These are phyloP conservation scores for Venturia canescens DNA, from an alignment of 1,140 invertebrate species.

Conservation along the genomic window DNA sequence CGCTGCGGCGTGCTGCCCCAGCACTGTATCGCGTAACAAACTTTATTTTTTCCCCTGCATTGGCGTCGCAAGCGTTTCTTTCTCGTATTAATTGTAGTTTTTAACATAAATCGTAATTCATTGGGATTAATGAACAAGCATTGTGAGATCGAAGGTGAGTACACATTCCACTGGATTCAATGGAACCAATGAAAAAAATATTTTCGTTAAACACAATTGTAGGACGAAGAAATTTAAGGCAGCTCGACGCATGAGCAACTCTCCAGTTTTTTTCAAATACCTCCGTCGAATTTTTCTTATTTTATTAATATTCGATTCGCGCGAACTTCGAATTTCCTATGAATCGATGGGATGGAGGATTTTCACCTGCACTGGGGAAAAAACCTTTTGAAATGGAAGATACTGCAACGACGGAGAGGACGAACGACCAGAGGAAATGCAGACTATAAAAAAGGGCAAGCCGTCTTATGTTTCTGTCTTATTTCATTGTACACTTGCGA, in stretches of 20 bases:
- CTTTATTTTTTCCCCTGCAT: slow-evolving; percentile 45
- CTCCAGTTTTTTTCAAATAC: background rate
- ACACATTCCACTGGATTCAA: too few species aligned
- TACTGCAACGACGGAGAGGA: background rate
- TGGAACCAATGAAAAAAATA: too few species aligned
- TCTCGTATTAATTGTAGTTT: slow-evolving; percentile 15
- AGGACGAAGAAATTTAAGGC: too few species aligned
- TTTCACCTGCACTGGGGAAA: too few species aligned
- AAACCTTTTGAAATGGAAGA: background rate
- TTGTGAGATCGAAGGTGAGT: too few species aligned
- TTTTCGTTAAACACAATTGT: too few species aligned
- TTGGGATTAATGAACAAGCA: background rate
- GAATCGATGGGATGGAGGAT: too few species aligned
- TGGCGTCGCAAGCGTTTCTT: slow-evolving; percentile 48
- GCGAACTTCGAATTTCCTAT: too few species aligned
- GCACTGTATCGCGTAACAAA: slow-evolving; percentile 57
- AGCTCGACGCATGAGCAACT: background rate
- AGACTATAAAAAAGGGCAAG: slow-evolving; percentile 71
- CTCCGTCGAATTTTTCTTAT: background rate
- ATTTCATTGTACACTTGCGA: slow-evolving; percentile 76
- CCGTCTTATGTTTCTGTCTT: slow-evolving; percentile 78
- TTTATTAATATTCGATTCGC: too few species aligned
- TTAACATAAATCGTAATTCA: slow-evolving; percentile 17
- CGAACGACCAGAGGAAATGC: slow-evolving; percentile 36
- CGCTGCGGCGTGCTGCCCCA: slow-evolving; percentile 33